These are phyloP conservation scores for Drosophila demipolita DNA, from an alignment of 2,888 invertebrate genomes.

Conservation along the genomic window DNA sequence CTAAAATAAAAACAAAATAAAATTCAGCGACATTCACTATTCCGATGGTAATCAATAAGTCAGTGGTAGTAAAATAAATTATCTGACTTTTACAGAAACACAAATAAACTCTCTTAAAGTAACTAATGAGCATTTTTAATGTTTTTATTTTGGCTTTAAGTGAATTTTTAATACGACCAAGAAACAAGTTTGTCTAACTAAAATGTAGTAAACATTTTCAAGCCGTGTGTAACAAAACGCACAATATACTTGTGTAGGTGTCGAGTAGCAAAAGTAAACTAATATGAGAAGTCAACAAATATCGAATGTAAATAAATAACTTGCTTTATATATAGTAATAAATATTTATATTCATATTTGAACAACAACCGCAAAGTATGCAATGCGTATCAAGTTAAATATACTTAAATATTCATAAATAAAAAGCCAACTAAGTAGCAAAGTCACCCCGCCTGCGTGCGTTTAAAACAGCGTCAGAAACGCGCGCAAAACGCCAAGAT, in stretches of 20 bases:
- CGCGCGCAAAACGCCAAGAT: slow-evolving; percentile 20
- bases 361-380: slow-evolving; percentile 68
- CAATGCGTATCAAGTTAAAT: slow-evolving; percentile 35
- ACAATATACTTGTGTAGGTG: background rate
- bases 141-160: background rate
- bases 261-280: slow-evolving; percentile 10
- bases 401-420: slow-evolving; percentile 25
- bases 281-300: slow-evolving; percentile 34
- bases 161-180: background rate
- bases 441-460: slow-evolving; percentile 21
- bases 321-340: background rate
- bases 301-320: slow-evolving; percentile 6
- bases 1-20: background rate
- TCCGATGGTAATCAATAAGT: background rate
- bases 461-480: slow-evolving; percentile 39
- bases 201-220: background rate
- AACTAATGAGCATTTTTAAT: background rate
- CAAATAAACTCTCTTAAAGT: background rate
- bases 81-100: background rate
- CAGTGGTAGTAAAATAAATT: background rate
- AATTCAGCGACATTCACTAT: background rate
- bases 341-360: slow-evolving; percentile 12
- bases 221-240: background rate
- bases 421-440: slow-evolving; percentile 20
- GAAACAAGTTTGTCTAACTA: background rate